A percentile compares a stretch with the other conserved stretches of the same genome.
phyloP scores from a whole-genome alignment of 1,140 invertebrate genomes.

The Ruditapes philippinarum region DNA sequence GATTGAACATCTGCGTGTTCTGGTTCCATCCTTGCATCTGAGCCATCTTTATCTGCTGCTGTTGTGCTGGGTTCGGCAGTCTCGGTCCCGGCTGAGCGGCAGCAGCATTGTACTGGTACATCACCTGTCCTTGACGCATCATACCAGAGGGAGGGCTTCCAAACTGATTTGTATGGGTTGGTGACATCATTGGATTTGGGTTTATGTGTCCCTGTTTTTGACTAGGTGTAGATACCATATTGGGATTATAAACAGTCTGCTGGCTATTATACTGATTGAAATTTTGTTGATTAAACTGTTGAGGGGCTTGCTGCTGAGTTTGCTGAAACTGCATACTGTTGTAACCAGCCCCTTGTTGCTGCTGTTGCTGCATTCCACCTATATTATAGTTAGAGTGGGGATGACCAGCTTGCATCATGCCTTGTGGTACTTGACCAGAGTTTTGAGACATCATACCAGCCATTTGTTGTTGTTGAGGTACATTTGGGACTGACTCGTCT shows the following conservation, averaged over 20 bases:
- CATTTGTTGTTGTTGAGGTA: conserved; percentile 20
- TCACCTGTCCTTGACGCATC: conserved; percentile 53
- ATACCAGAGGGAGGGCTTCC: conserved; percentile 35
- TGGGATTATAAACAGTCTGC: conserved; percentile 47
- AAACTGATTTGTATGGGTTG: conserved; percentile 41
- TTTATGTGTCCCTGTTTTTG: conserved; percentile 46
- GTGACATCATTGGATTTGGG: conserved; percentile 22
- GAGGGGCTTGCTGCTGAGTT: conserved; percentile 26
- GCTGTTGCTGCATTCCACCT: conserved; percentile 46
- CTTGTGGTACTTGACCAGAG: neutral
- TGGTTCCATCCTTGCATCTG: conserved; percentile 67
- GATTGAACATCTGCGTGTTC: conserved; percentile 59
- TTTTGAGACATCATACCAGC: conserved; percentile 51
- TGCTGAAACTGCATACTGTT: conserved; percentile 40
- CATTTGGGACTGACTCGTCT: conserved; percentile 23
- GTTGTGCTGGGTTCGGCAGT: conserved; percentile 70
- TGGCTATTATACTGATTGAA: conserved; percentile 24
- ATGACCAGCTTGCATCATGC: conserved; percentile 48
- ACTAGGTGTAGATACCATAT: conserved; percentile 43
- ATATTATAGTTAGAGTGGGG: conserved; percentile 54
- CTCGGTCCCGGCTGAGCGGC: conserved; percentile 62
- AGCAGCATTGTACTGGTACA: conserved; percentile 59
- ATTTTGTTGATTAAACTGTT: conserved; percentile 40
- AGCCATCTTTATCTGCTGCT: conserved; percentile 52
- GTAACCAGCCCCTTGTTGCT: conserved; percentile 31